A percentile compares a stretch with the other conserved stretches of the same genome.
Evolutionary conservation across 92 coral and sea anemone species (phyloP).

Genomic region (Micromussa lordhowensis): DNA sequence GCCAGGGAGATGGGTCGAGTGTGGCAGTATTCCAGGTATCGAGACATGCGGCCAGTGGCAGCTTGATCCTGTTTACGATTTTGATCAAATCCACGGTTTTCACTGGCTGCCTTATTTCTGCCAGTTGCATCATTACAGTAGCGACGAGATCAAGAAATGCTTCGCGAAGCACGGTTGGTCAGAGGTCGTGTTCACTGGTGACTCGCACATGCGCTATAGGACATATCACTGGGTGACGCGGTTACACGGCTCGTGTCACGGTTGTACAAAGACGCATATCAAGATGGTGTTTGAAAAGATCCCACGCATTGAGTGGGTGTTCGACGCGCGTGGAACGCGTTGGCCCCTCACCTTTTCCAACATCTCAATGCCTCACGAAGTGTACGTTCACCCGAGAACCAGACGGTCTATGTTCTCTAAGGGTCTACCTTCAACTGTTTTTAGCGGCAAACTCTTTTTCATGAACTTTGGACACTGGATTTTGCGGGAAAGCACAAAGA

Average conservation of each 20-base stretch:
- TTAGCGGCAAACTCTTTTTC: conserved; percentile 83
- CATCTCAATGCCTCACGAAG: conserved; percentile 82
- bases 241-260: conserved; percentile 88
- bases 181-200: conserved; percentile 96
- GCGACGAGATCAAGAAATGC: conserved; percentile 93
- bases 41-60: conserved; percentile 93
- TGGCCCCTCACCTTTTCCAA: conserved; percentile 96
- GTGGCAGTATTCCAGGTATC: conserved; percentile 88
- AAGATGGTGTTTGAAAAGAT: conserved; percentile 93
- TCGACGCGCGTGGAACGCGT: conserved; percentile 99
- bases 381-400: conserved; percentile 87
- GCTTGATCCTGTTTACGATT: conserved; percentile 79
- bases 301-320: conserved; percentile 98
- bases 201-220: conserved; percentile 97
- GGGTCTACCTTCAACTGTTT: conserved; percentile 77
- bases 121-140: conserved; percentile 91
- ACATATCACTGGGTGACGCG: conserved; percentile 98
- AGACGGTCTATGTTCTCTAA: conserved; percentile 92
- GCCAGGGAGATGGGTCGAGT: conserved; percentile 96
- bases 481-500: conserved; percentile 87
- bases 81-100: conserved; percentile 93
- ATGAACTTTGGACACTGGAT: conserved; percentile 99
- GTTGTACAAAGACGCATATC: conserved; percentile 93
- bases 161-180: conserved; percentile 92
- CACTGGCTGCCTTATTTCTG: conserved; percentile 95